Conservation (phyloP, 2,113 vertebrate genomes). For the Acrocephalus arundinaceus region DNA sequence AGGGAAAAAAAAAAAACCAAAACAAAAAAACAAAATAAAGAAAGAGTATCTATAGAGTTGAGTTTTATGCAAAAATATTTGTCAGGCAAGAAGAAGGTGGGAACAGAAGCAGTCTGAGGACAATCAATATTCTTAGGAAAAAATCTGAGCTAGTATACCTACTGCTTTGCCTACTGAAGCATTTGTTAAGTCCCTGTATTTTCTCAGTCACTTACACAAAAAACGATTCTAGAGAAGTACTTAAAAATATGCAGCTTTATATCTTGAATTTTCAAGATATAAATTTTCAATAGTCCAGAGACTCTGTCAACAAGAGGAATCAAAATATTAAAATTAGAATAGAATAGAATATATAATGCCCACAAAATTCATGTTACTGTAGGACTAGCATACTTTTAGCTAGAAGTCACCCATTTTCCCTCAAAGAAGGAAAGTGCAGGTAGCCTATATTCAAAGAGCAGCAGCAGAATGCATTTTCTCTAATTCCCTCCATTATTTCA, state of each 20-base stretch:
- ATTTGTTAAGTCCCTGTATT: background rate
- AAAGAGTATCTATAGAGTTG: rapidly evolving
- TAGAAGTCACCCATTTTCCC: background rate
- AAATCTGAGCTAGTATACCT: background rate
- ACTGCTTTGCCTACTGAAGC: too few species aligned
- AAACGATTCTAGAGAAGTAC: background rate
- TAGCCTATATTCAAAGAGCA: background rate
- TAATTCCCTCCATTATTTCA: conserved; percentile 38
- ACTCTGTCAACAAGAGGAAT: background rate
- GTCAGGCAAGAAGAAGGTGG: background rate
- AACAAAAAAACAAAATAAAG: background rate
- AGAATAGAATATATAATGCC: background rate
- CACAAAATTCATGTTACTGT: background rate
- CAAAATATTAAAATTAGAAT: background rate
- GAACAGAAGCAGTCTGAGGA: background rate
- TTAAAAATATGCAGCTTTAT: background rate
- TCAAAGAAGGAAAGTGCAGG: background rate
- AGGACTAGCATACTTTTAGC: background rate
- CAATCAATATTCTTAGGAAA: background rate
- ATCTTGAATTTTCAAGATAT: background rate
- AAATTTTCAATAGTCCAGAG: background rate
- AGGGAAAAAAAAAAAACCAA: background rate
- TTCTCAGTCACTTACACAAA: background rate
- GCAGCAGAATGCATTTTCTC: background rate
- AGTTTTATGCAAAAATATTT: background rate